Evolutionary conservation across 2,888 invertebrate species (phyloP).

Genomic region (Pycnomerus fuliginosus): DNA sequence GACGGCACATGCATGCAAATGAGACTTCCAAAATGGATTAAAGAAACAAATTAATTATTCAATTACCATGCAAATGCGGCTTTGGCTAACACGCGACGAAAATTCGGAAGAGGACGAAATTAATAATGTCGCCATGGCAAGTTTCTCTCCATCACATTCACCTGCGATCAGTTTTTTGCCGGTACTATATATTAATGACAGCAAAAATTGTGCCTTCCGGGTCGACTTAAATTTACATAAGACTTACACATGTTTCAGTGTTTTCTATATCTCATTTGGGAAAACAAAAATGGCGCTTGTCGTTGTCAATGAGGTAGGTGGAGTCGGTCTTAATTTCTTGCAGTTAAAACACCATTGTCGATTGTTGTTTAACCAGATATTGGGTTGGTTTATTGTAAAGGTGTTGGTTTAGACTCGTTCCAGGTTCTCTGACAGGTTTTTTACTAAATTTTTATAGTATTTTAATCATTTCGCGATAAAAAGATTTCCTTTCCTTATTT

Average conservation of each 20-base stretch:
- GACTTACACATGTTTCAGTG: too few species aligned
- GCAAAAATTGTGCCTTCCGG: constrained; percentile 15
- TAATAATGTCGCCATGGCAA: constrained; percentile 9
- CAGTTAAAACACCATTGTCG: constrained; percentile 15
- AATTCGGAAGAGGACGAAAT: constrained; percentile 20
- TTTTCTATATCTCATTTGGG: too few species aligned
- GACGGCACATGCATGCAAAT: constrained; percentile 21
- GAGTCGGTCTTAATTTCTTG: constrained; percentile 13
- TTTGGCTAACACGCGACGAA: constrained; percentile 21
- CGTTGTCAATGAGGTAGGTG: too few species aligned
- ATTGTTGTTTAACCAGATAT: constrained; percentile 7
- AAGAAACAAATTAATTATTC: constrained; percentile 23
- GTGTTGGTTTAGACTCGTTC: constrained; percentile 19
- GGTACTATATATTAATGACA: neutral
- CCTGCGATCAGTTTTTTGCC: constrained; percentile 10
- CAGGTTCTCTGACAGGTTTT: constrained; percentile 10
- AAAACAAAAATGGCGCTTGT: constrained; percentile 16
- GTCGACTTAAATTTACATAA: too few species aligned
- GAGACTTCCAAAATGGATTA: constrained; percentile 17
- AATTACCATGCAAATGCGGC: constrained; percentile 28
- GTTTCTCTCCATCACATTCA: constrained; percentile 10
- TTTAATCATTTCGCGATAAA: constrained; percentile 21
- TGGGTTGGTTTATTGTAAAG: constrained; percentile 9
- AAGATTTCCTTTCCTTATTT: too few species aligned
- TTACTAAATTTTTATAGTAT: constrained; percentile 18